Evolutionary conservation across 2,888 invertebrate species (phyloP), one percentile per base, ranked within the genome.

Genomic region (Sepiola atlantica): DNA sequence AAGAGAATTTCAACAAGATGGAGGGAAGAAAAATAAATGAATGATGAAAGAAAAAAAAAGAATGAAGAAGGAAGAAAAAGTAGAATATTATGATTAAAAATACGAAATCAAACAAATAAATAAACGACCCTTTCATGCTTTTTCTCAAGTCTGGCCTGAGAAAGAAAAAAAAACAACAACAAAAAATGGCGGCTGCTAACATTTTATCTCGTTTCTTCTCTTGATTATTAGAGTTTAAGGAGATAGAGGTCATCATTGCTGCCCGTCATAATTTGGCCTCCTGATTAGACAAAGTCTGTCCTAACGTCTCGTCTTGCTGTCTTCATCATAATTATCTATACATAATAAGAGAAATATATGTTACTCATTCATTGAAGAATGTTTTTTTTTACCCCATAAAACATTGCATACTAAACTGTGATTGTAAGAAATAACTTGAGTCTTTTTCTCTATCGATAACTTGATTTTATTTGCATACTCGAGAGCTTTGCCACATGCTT

Each of bases 271-370:
- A 77, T 77, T 77, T 77, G n/a, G n/a, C 77, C n/a, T 77, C 77
- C 12, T 77, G 77, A n/a, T 77, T 77, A 77, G 77, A 77, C 77
- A 77, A 77, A 32, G 77, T n/a, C n/a, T 77, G 77, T 77, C 77
- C 77, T 77, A n/a, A 77, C n/a, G 77, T 77, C 77, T 77, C 12
- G n/a, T 77, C n/a, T n/a, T n/a, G 14, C 14, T 77, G 77, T 77
- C 77, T 77, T 77, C 77, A 77, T 77, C 77, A 77, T 77, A n/a
- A 77, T 77, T 77, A 77, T 77, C n/a, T 77, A 32, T 77, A 77
- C 14, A 32, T 77, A 77, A 77, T 45, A 45, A 32, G n/a, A 77
- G 32, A 57, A 77, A 77, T 77, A 77, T n/a, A n/a, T 77, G 12
- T 77, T 32, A 32, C n/a, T 77, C n/a, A 77, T 77, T n/a, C 14